Base-by-base conservation (phyloP, 2,888 invertebrate species). In the Mayetiola destructor region DNA sequence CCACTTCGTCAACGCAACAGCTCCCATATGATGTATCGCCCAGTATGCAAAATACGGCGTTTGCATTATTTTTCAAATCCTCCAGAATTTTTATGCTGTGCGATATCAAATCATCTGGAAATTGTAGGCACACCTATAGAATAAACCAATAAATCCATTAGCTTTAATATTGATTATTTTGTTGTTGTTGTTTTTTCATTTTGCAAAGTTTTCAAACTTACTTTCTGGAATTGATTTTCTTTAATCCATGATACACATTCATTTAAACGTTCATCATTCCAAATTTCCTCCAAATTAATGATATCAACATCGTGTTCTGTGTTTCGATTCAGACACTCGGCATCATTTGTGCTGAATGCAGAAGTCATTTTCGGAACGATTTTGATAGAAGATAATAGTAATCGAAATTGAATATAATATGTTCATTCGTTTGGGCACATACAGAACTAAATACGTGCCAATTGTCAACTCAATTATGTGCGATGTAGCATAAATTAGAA, bases 21-120 rank as follows among this genome's bases (percentile, higher is more conserved):
- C 88, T 92, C 62, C 90, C 92, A 71, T 91, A 94, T 1, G 91
- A 85, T 9, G 92, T 92, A 66, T 95, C 94, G 2, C 88, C 93
- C 57, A 95, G 75, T 64, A 94, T 82, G 65, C 84, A 93, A 1
- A 88, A 73, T 65, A 82, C 80, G 1, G 71, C 69, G 56, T 75
- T 72, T 21, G 69, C 64, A 14, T 66, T 58, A 56, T 67, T 64
- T 60, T 74, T 76, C 5, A 80, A 69, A 64, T 77, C 76, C 36
- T 77, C 75, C 59, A 81, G 81, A 59, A 94, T 79, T 59, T 76
- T 72, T 3, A 81, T 77, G 59, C 91, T 82, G 66, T 84, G 79
- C 21, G 71, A 66, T 57, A 94, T 73, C 58, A 90, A 75, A 55
- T 80, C 77, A 73, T 95, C 94, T 9, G 94, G 92, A 71, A 95